These are phyloP conservation scores for Psilanteris sp. DNA, from an alignment of 1,140 invertebrate species.

Conservation along the genomic window DNA sequence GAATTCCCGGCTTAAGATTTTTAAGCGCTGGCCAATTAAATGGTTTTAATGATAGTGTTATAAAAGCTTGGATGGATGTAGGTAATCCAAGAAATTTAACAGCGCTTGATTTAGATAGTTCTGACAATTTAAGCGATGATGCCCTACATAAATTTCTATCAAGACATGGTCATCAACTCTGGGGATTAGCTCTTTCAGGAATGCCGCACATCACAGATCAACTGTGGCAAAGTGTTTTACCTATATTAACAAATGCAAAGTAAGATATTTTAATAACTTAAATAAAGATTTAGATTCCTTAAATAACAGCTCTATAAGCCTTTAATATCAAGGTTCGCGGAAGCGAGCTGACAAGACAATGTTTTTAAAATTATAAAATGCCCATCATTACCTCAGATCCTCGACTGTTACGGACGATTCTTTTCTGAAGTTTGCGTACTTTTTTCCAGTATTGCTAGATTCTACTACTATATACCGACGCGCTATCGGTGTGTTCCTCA, in stretches of 20 bases:
- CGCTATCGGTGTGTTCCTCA: no score
- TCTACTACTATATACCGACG: no score
- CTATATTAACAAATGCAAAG: slow-evolving; percentile 94
- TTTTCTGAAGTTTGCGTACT: no score
- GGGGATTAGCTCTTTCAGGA: slow-evolving; percentile 93
- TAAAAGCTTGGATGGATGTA: slow-evolving; percentile 93
- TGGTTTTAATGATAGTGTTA: slow-evolving; percentile 96
- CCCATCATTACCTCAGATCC: no score
- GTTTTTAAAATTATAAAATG: no score
- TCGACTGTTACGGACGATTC: no score
- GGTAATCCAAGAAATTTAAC: slow-evolving; percentile 92
- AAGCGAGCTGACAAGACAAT: no score
- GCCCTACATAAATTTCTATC: slow-evolving; percentile 94
- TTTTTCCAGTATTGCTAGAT: no score
- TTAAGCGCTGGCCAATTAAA: slow-evolving; percentile 97
- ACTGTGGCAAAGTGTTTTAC: slow-evolving; percentile 95
- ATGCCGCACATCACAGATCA: slow-evolving; percentile 99
- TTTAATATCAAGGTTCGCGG: no score
- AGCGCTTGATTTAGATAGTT: slow-evolving; percentile 95
- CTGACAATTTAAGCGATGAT: slow-evolving; percentile 96
- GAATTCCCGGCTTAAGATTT: slow-evolving; percentile 93
- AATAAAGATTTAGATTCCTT: no score
- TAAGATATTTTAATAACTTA: no score
- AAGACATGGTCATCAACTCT: slow-evolving; percentile 91
- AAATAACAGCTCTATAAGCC: no score